phyloP scores from a whole-genome alignment of 1,140 invertebrate species.

The Chrysopa pallens region DNA sequence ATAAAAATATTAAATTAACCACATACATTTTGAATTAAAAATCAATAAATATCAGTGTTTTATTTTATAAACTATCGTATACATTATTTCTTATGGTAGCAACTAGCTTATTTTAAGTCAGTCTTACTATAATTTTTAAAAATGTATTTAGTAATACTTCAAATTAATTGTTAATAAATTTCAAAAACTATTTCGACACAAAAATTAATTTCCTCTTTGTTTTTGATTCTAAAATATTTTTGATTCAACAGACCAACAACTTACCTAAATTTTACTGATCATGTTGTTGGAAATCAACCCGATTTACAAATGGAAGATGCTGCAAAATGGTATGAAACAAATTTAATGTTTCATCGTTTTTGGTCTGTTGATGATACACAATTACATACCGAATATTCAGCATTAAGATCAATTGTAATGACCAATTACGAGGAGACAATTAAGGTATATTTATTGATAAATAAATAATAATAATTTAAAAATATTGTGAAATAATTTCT shows the following conservation, averaged over 20 bases:
- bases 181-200: too few species aligned
- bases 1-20: too few species aligned
- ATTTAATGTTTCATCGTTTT: conserved; percentile 90
- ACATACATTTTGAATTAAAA: too few species aligned
- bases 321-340: conserved; percentile 87
- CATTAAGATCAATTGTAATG: conserved; percentile 90
- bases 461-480: background rate
- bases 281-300: conserved; percentile 95
- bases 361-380: conserved; percentile 98
- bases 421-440: conserved; percentile 96
- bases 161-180: too few species aligned
- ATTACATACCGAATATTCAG: conserved; percentile 91
- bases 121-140: too few species aligned
- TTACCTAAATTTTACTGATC: conserved; percentile 83
- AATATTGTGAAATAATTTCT: background rate
- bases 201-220: too few species aligned
- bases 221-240: conserved; percentile 19
- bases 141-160: too few species aligned
- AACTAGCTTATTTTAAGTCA: too few species aligned
- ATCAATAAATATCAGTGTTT: too few species aligned
- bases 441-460: conserved; percentile 36
- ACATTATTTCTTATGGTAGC: too few species aligned
- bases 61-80: too few species aligned
- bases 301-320: conserved; percentile 76
- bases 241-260: conserved; percentile 39